Evolutionary conservation across 2,113 vertebrate genomes (phyloP), one percentile per base, ranked within the genome.

Genomic region (Hippotragus niger): DNA sequence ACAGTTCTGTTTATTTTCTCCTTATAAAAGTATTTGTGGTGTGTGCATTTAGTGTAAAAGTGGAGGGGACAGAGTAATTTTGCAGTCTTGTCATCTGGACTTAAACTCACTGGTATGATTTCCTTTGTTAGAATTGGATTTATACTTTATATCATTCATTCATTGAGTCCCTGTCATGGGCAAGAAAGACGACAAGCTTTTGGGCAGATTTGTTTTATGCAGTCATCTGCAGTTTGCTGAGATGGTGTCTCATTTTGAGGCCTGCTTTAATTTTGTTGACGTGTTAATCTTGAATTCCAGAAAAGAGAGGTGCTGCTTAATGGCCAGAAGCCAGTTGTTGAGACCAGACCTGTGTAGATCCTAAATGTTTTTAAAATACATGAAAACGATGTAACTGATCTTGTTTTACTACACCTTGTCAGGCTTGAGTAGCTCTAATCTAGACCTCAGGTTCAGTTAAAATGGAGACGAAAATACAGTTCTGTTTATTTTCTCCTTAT

Each of bases 81-180:
- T 88, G 7, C 64, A 62, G 62, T 74, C 6, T 40, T 10, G 12
- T 29, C 43, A 52, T 64, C 7, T 89, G 52, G 60, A 71, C 14
- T 84, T 96, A 71, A 94, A 71, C 6, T 67, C 21, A 97, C 29
- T 88, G 71, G 94, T 87, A 97, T 88, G 50, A 84, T 96, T 92
- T 96, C 10, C 10, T 92, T 87, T 71, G 64, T 93, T 43, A 67
- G 21, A 92, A 76, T 95, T 74, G 57, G 36, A 86, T 93, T 81
- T 95, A 78, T 57, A 80, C 21, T 92, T 85, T 89, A 64, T 45
- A 33, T 86, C n/a, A 93, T 87, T 81, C 15, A 45, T 83, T 94
- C 50, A 23, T 16, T 36, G 47, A 91, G 43, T 92, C 31, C 43
- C 45, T 27, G 4, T 88, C 25, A 58, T 80, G 17, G 91, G 33